Base-by-base conservation (phyloP, 1,140 invertebrate genomes). In the Scaptomyza graminum region DNA sequence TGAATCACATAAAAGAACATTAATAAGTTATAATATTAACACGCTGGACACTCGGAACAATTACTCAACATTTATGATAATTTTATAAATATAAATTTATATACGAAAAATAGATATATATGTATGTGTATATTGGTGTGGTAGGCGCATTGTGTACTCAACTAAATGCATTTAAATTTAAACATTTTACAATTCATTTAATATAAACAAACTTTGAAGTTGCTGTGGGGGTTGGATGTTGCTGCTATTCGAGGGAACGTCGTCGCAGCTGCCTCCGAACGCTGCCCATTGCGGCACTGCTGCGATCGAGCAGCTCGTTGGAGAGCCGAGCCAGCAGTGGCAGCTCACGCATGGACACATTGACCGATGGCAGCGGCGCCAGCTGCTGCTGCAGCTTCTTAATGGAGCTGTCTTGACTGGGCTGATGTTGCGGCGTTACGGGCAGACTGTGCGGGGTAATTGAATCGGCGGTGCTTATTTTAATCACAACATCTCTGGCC, bases 291-390 rank as follows among this genome's bases (percentile, higher is more conserved):
- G 82, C 73, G 22, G 85, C 75, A 55, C 68, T 88, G 79, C 83
- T 88, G 55, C 74, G 76, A 64, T 90, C 85, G 7, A 91, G 76
- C 49, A 91, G 62, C 56, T 91, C 90, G 18, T 79, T 91, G 39
- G 90, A 91, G 12, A 92, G 67, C 12, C 91, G 74, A 41, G 91
- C 90, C 25, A 92, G 51, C 18, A 92, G 56, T 3, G 91, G 91
- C 46, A 92, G 47, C 72, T 92, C 91, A 34, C 90, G 79, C 90
- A 91, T 92, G 15, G 90, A 91, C 12, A 91, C 90, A 71, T 91
- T 91, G 4, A 85, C 90, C 22, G 85, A 84, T 37, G 90, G 90
- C 75, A 91, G 73, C 18, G 90, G 90, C 11, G 76, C 90, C 41
- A 91, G 64, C 49, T 91, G 90, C 41, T 90, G 79, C 15, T 88